Evolutionary conservation across 2,888 invertebrate genomes (phyloP), one percentile per base, ranked within the genome.

Genomic region (Agrilus mali): DNA sequence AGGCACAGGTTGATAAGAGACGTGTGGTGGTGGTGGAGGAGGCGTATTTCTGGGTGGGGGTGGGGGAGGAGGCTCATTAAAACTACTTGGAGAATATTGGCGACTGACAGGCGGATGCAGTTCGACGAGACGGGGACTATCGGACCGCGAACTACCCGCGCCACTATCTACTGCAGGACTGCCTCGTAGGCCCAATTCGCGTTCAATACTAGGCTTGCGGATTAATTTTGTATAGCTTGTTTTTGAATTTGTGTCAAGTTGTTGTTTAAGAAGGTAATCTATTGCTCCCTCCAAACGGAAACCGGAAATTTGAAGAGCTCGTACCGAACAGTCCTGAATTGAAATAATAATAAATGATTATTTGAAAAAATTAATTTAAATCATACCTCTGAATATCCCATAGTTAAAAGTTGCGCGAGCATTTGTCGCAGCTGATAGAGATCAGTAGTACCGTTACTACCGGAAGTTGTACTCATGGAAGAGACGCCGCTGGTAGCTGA

Each of bases 131-230:
- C 89, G 79, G 13, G 89, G 90, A 63, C 88, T 89, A 61, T 92
- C 92, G 6, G 92, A 92, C 42, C 90, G 75, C 36, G 88, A 88
- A 60, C 87, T 87, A 39, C 88, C 88, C 12, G 88, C 88, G 14
- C 88, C 89, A 42, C 86, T 87, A 61, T 89, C 89, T 47, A 89
- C 69, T 15, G 88, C 88, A 7, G 92, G 90, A 62, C 89, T 89
- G 40, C 86, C 85, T 47, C 88, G 77, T 15, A 81, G 67, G 51
- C 75, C 79, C 45, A 85, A 68, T 63, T 89, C 89, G 39, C 88
- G 76, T 68, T 92, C 92, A 51, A 92, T 76, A 66, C 89, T 90
- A 33, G 89, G 87, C 63, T 90, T 90, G 41, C 90, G 77, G 51
- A 83, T 87, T 38, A 90, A 72, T 66, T 89, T 88, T 46, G 80